Evolutionary conservation across 2,113 vertebrate species (phyloP), one percentile per base, ranked within the genome.

Genomic region (Lanius collurio): DNA sequence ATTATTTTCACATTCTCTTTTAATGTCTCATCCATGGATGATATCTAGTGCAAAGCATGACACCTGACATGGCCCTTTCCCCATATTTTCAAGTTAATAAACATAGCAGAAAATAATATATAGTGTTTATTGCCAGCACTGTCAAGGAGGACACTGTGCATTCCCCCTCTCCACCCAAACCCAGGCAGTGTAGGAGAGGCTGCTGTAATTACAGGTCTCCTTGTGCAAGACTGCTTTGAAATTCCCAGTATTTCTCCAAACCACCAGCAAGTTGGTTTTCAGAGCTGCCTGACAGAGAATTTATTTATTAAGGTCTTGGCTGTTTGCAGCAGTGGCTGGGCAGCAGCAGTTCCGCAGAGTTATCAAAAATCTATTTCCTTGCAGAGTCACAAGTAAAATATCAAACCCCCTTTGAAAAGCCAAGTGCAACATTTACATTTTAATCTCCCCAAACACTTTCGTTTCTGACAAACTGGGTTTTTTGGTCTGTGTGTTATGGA

Each of bases 401-500:
- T 70, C 95, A 96, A 95, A 33, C 81, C 73, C 87, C 59, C 62
- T 79, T 88, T n/a, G 53, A 93, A 96, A 97, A 97, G 89, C 93
- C 8, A 17, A 95, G 92, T 16, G 44, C 87, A 93, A 96, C 96
- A 97, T 97, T 97, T 97, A 95, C 96, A 97, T 97, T 97, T 97
- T 97, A 97, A 97, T 97, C 95, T 97, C 75, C 37, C 64, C 10
- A 59, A 93, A 85, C 92, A 56, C 86, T 96, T 95, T 57, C 4
- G 2, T 71, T 97, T 91, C 96, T 95, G 96, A 97, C 91, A 96
- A 96, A 73, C 70, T 18, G 83, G 60, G 64, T 75, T 96, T 95
- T 93, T 93, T 69, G 18, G 70, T 22, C 77, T 17, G 47, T 76
- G 89, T 88, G 85, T 89, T 77, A 87, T 0, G 23, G 86, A 90